Percentiles rank a stretch among this genome's conserved stretches.
These are phyloP conservation scores for Rhipidura dahli DNA, from an alignment of 2,113 vertebrate species.

Conservation along the genomic window DNA sequence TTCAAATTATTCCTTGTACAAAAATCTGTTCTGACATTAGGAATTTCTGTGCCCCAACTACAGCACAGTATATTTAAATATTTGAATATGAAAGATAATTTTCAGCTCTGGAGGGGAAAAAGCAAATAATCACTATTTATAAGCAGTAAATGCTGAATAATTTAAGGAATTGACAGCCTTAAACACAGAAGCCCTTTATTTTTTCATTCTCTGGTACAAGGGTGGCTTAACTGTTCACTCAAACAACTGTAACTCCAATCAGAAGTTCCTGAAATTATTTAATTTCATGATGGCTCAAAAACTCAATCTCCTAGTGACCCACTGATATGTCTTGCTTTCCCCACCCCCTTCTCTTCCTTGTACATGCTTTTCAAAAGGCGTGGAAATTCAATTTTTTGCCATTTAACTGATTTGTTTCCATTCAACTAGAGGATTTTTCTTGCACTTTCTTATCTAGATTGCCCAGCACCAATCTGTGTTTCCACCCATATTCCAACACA, in stretches of 20 bases:
- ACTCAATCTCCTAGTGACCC: conserved; percentile 38
- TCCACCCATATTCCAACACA: neutral
- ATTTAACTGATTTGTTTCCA: conserved; percentile 63
- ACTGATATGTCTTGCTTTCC: conserved; percentile 33
- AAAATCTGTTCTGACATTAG: conserved; percentile 76
- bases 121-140: conserved; percentile 80
- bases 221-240: conserved; percentile 40
- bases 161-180: conserved; percentile 67
- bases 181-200: conserved; percentile 69
- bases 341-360: conserved; percentile 40
- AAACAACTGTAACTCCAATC: conserved; percentile 34
- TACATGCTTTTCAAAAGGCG: conserved; percentile 53
- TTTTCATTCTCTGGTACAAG: conserved; percentile 58
- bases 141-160: conserved; percentile 73
- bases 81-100: conserved; percentile 78
- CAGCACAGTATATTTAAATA: conserved; percentile 72
- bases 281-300: conserved; percentile 52
- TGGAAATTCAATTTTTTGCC: conserved; percentile 48
- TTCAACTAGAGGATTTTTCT: conserved; percentile 57
- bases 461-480: conserved; percentile 39
- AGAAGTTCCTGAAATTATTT: conserved; percentile 68
- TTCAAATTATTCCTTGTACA: conserved; percentile 78
- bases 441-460: conserved; percentile 55
- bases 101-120: conserved; percentile 54
- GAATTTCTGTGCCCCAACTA: conserved; percentile 62